Evolutionary conservation across 2,888 invertebrate genomes (phyloP).

Genomic region (Nymphalis polychloros): DNA sequence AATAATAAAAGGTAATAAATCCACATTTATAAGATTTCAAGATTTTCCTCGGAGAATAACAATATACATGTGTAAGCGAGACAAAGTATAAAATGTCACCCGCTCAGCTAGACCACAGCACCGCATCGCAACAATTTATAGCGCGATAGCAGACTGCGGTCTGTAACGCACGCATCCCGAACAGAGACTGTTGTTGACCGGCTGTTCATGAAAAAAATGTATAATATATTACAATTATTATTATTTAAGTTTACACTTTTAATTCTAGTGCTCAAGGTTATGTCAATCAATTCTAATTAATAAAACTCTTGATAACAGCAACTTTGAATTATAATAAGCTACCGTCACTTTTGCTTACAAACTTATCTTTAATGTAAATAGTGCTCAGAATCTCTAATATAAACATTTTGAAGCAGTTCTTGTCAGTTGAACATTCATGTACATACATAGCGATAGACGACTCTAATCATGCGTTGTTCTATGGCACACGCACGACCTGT

Average conservation of each 20-base stretch:
- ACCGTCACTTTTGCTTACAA: too few relatives aligned
- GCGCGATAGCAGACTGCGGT: slow-evolving; percentile 55
- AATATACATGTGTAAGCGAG: slow-evolving; percentile 36
- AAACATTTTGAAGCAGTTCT: too few relatives aligned
- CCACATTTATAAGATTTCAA: neutral
- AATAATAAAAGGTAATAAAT: too few relatives aligned
- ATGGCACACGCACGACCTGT: slow-evolving; percentile 66
- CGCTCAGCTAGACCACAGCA: slow-evolving; percentile 54
- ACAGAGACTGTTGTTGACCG: slow-evolving; percentile 28
- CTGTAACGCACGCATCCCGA: slow-evolving; percentile 52
- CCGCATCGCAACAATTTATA: slow-evolving; percentile 58
- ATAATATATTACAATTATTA: too few relatives aligned
- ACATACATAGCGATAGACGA: neutral
- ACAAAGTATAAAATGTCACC: slow-evolving; percentile 53
- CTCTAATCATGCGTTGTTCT: slow-evolving; percentile 44
- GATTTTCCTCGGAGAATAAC: neutral
- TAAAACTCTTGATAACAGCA: too few relatives aligned
- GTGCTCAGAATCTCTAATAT: too few relatives aligned
- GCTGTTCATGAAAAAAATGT: neutral
- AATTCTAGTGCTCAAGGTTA: too few relatives aligned
- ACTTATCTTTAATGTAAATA: too few relatives aligned
- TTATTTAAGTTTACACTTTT: too few relatives aligned
- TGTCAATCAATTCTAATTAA: too few relatives aligned
- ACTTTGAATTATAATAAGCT: too few relatives aligned
- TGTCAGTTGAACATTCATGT: too few relatives aligned